Evolutionary conservation across 2,888 invertebrate genomes (phyloP).

Genomic region (Congeria kusceri): DNA sequence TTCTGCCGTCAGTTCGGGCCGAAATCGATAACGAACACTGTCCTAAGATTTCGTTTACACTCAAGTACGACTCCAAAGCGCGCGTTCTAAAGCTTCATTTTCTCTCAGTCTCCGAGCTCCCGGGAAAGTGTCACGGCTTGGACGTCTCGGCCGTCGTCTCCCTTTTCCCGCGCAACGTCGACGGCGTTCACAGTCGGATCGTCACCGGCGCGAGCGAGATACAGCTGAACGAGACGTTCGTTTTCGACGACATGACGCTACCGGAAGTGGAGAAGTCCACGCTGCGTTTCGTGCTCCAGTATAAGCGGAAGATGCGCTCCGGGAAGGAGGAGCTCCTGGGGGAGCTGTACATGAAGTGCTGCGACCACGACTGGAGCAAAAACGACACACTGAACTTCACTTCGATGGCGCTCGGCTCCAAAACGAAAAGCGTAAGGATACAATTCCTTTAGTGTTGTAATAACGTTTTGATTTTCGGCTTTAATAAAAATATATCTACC

Average conservation of each 20-base stretch:
- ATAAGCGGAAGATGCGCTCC: slow-evolving; percentile 30
- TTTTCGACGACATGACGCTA: slow-evolving; percentile 58
- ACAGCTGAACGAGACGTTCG: slow-evolving; percentile 50
- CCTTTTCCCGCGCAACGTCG: slow-evolving; percentile 57
- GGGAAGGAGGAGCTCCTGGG: slow-evolving; percentile 53
- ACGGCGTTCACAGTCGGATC: slow-evolving; percentile 51
- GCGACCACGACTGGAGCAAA: slow-evolving; percentile 46
- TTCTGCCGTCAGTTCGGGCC: slow-evolving; percentile 10
- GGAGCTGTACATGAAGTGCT: slow-evolving; percentile 54
- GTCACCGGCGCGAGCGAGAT: slow-evolving; percentile 43
- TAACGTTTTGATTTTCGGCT: too few species aligned
- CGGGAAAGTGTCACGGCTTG: slow-evolving; percentile 44
- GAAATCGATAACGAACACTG: slow-evolving; percentile 31
- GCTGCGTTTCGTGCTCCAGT: slow-evolving; percentile 47
- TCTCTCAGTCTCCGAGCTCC: slow-evolving; percentile 40
- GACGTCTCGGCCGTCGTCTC: slow-evolving; percentile 49
- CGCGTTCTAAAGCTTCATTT: slow-evolving; percentile 49
- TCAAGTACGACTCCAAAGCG: slow-evolving; percentile 50
- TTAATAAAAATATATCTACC: too few species aligned
- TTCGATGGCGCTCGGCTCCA: slow-evolving; percentile 23
- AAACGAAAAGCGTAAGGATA: slow-evolving; percentile 45
- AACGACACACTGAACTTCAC: slow-evolving; percentile 38
- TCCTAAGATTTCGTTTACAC: slow-evolving; percentile 40
- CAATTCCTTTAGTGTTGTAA: too few species aligned
- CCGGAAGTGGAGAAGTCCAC: slow-evolving; percentile 57